Percentiles rank a stretch among this genome's conserved stretches.
Evolutionary conservation across 2,797 vertebrate species (phyloP).

Genomic region (Micropoecilia bifurca): DNA sequence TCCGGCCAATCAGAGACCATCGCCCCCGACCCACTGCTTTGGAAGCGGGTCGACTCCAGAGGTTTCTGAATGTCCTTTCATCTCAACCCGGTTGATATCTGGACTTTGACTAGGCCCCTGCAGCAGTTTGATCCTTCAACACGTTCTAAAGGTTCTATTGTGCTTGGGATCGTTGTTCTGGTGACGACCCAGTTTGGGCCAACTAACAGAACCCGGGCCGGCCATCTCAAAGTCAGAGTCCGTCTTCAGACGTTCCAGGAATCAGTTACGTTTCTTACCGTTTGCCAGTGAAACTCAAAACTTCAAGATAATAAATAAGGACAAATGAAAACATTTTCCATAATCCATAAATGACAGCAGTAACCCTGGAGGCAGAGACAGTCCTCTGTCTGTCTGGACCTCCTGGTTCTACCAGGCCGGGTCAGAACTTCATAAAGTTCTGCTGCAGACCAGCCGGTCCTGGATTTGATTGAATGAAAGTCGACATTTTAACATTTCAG

Average conservation of each 20-base stretch:
- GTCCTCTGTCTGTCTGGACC: not conserved
- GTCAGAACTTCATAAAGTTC: not conserved
- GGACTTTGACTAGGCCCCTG: conserved; percentile 1
- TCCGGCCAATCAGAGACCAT: not conserved
- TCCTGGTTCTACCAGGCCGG: not conserved
- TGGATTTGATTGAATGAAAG: not conserved
- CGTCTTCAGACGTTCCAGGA: too few species aligned
- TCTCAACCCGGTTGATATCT: not conserved
- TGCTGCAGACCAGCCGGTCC: not conserved
- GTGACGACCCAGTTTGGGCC: not conserved
- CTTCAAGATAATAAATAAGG: too few species aligned
- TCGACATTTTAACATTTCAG: not conserved
- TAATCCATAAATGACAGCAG: too few species aligned
- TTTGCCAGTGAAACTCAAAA: too few species aligned
- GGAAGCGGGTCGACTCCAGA: not conserved
- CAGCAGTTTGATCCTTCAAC: not conserved
- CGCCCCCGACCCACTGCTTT: not conserved
- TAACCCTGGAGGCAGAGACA: too few species aligned
- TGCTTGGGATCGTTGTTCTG: not conserved
- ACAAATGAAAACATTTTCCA: too few species aligned
- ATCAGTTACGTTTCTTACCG: too few species aligned
- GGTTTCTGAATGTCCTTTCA: not conserved
- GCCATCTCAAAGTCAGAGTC: not conserved
- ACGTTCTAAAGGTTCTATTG: not conserved
- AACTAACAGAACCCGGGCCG: not conserved